These are phyloP conservation scores for Anisognathus igniventris DNA, from an alignment of 2,797 vertebrate genomes.

Conservation along the genomic window DNA sequence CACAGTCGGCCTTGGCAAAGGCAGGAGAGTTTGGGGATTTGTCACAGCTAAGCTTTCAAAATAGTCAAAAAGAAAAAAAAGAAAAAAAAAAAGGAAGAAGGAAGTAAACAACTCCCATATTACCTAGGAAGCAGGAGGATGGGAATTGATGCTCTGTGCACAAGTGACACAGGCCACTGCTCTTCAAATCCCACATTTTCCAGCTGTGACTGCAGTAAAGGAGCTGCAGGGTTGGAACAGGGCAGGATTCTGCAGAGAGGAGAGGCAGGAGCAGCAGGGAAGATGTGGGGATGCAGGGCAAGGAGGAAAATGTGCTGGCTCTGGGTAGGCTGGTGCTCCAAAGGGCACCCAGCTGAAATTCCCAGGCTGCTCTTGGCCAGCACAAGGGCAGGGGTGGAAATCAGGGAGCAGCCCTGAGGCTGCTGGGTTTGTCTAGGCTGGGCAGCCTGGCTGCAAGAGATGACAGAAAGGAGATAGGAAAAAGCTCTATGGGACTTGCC, in stretches of 20 bases:
- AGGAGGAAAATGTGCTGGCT: not conserved
- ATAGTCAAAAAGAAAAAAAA: not conserved
- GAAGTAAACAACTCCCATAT: not conserved
- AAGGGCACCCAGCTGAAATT: not conserved
- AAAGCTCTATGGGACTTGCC: not conserved
- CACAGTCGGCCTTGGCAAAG: constrained; percentile 27
- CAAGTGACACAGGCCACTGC: not conserved
- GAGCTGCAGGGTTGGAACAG: not conserved
- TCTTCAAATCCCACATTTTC: not conserved
- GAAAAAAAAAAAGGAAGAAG: not conserved
- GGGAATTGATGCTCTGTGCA: not conserved
- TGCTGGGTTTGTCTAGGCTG: not conserved
- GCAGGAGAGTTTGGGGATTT: not conserved
- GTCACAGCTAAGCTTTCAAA: not conserved
- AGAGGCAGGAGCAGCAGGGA: not conserved
- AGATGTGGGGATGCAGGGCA: not conserved
- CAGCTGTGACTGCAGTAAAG: not conserved
- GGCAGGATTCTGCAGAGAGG: not conserved
- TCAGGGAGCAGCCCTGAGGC: not conserved
- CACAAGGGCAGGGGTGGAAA: not conserved
- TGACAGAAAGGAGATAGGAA: not conserved
- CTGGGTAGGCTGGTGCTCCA: not conserved
- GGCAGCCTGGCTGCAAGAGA: not conserved
- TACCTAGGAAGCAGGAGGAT: not conserved
- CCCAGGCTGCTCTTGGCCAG: not conserved